A percentile compares a stretch with the other conserved stretches of the same genome.
Conservation (phyloP, 1,140 invertebrate genomes). For the Camponotus vicinus region DNA sequence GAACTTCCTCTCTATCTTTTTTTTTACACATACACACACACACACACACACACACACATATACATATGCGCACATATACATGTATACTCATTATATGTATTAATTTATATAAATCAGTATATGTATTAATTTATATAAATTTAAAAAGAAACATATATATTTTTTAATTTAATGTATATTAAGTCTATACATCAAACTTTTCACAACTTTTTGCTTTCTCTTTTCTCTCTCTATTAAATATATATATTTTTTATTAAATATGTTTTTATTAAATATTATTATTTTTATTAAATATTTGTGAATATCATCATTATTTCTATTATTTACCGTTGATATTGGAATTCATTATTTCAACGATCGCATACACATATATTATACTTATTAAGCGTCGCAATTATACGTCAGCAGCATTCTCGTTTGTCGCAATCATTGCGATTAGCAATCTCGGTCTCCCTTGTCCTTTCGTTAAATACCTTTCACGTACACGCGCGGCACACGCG, state of each 20-base stretch:
- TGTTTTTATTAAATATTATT: no score
- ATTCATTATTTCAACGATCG: constrained; percentile 2
- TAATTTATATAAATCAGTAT: no score
- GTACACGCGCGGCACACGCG: background rate
- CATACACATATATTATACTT: background rate
- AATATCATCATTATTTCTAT: background rate
- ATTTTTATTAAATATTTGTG: no score
- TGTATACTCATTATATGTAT: no score
- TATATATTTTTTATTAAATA: background rate
- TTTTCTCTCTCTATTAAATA: no score
- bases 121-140: background rate
- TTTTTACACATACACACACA: no score
- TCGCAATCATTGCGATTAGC: constrained; percentile 41
- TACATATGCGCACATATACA: background rate
- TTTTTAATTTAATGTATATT: no score
- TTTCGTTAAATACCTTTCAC: constrained; percentile 61
- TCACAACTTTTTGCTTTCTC: no score
- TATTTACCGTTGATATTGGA: background rate
- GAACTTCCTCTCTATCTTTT: background rate
- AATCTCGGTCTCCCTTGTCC: constrained; percentile 36
- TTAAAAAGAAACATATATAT: no score
- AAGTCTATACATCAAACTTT: no score
- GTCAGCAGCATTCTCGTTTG: constrained; percentile 31
- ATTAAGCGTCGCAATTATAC: constrained; percentile 9
- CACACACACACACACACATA: background rate